phyloP scores from a whole-genome alignment of 2,888 invertebrate genomes.

The Drosophila anomalata region DNA sequence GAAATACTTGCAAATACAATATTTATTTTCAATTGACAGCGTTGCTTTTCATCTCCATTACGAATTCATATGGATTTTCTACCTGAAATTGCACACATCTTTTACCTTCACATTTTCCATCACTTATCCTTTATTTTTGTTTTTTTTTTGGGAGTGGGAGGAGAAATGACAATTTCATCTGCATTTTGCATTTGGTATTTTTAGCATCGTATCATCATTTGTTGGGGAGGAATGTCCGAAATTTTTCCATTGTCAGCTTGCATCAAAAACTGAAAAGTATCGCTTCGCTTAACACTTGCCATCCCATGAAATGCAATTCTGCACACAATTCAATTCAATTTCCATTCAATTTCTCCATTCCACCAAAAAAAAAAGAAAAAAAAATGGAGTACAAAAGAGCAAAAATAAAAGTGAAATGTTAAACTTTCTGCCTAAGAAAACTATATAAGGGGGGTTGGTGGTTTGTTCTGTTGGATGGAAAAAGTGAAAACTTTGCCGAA shows the following conservation, averaged over 20 bases:
- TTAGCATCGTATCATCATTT: slow-evolving; percentile 3
- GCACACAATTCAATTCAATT: slow-evolving; percentile 1
- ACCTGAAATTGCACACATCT: not conserved
- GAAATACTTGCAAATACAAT: not conserved
- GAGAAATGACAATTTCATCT: not conserved
- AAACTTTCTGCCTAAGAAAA: slow-evolving; percentile 1
- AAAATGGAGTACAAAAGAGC: not conserved
- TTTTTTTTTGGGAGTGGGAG: no score
- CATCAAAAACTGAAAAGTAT: slow-evolving; percentile 7
- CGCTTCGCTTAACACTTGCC: slow-evolving; percentile 16
- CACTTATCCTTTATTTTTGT: not conserved
- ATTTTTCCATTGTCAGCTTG: slow-evolving; percentile 8
- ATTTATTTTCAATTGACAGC: slow-evolving; percentile 1
- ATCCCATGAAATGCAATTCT: slow-evolving; percentile 4
- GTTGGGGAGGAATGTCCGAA: not conserved
- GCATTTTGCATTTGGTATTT: slow-evolving; percentile 7
- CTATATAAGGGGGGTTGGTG: no score
- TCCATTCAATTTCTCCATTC: slow-evolving; percentile 1
- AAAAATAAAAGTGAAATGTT: not conserved
- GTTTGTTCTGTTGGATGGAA: not conserved
- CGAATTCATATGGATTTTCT: not conserved
- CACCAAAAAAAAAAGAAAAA: not conserved
- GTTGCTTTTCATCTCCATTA: not conserved
- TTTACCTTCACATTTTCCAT: slow-evolving; percentile 15
- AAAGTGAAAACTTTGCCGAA: not conserved